Evolutionary conservation across 2,888 invertebrate genomes (phyloP).

Genomic region (Saturnia pavonia): DNA sequence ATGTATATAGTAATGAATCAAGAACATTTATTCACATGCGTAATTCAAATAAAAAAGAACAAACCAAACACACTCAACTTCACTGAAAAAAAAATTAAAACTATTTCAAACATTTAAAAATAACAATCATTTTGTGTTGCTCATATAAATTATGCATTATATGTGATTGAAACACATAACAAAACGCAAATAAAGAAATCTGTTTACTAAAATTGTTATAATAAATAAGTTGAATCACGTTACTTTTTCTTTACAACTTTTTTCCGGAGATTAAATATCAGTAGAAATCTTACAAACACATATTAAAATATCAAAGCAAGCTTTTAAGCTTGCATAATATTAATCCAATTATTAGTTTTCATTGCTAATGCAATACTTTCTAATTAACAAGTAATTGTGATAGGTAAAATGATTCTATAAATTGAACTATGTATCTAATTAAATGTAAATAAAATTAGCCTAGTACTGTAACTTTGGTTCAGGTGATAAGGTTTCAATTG

Average conservation of each 20-base stretch:
- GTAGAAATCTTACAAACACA: not conserved
- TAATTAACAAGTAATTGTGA: no score
- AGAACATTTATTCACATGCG: slow-evolving; percentile 81
- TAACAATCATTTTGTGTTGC: slow-evolving; percentile 54
- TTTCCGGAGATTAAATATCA: not conserved
- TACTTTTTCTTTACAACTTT: not conserved
- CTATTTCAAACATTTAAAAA: slow-evolving; percentile 56
- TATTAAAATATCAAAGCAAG: not conserved
- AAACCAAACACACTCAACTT: slow-evolving; percentile 77
- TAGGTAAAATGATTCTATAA: no score
- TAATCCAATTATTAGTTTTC: not conserved
- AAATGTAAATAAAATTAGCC: not conserved
- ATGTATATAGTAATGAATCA: slow-evolving; percentile 50
- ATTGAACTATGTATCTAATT: not conserved
- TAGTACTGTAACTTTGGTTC: not conserved
- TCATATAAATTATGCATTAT: slow-evolving; percentile 33
- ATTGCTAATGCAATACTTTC: not conserved
- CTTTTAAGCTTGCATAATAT: not conserved
- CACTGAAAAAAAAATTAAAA: slow-evolving; percentile 61
- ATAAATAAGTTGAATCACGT: not conserved
- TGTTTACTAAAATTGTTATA: not conserved
- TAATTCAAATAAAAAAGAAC: slow-evolving; percentile 69
- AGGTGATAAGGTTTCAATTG: not conserved
- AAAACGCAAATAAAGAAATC: not conserved
- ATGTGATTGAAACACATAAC: not conserved